Conservation (phyloP, 2,888 invertebrate genomes). For the Zelleria hepariella region DNA sequence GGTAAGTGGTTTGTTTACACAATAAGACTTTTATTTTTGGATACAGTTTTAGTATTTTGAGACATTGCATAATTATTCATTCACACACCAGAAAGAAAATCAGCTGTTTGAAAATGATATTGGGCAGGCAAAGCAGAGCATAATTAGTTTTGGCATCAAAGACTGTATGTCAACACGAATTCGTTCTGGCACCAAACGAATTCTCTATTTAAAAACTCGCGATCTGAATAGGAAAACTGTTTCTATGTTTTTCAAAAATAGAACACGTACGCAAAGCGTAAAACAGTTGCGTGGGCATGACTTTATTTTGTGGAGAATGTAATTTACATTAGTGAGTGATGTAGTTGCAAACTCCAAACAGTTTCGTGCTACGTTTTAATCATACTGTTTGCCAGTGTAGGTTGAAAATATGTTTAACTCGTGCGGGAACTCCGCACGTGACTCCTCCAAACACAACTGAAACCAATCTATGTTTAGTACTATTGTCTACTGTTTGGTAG, state of each 20-base stretch:
- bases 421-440: constrained; percentile 30
- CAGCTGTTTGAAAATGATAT: background rate
- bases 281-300: background rate
- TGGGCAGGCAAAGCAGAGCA: too few relatives aligned
- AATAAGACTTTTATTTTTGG: too few relatives aligned
- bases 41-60: too few relatives aligned
- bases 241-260: background rate
- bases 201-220: background rate
- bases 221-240: background rate
- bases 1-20: too few relatives aligned
- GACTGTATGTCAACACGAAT: background rate
- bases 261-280: background rate
- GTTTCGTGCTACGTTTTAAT: background rate
- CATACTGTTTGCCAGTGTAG: constrained; percentile 24
- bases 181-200: background rate
- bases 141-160: background rate
- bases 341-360: background rate
- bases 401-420: too few relatives aligned
- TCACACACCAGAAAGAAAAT: background rate
- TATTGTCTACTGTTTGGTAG: too few relatives aligned
- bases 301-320: background rate
- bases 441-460: too few relatives aligned
- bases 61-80: background rate
- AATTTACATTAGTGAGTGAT: background rate
- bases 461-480: too few relatives aligned